Evolutionary conservation across 2,888 invertebrate genomes (phyloP), one percentile per base, ranked within the genome.

Genomic region (Itoplectis maculator): DNA sequence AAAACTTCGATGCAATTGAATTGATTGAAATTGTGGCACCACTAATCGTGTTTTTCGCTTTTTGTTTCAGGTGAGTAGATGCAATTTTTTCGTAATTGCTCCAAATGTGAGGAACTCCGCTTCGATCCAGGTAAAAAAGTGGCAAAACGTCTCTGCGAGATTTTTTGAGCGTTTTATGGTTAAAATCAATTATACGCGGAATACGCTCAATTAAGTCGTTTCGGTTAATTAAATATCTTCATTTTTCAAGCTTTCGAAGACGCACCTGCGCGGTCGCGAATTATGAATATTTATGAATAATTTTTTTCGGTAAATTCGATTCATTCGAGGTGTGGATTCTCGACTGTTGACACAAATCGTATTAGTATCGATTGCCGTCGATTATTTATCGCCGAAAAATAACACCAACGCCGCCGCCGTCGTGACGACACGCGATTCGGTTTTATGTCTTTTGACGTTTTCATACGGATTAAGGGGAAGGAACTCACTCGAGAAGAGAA

Each of bases 51-150:
- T 8, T 40, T 40, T 9, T 61, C n/a, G 8, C 8, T 40, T 61
- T 61, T 8, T 61, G 61, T 61, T 61, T 37, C 61, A 61, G 61
- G 61, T 61, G 61, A 61, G 61, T 61, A 61, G 61, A 37, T 37
- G 59, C 7, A 35, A 59, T 15, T 35, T 59, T 15, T 8, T n/a
- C 1, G 11, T 5, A 9, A 8, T n/a, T 61, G 1, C 37, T 13
- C 8, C 9, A 0, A 18, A 37, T 11, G 8, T 11, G 7, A 35
- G 29, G n/a, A 35, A 7, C 13, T 0, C n/a, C 0, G n/a, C 35
- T 59, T 6, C 29, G 59, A 59, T 35, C n/a, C 7, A 59, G 59
- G 35, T 35, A 59, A 59, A 59, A 29, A 0, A 35, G n/a, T 35
- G 0, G n/a, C n/a, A 5, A 37, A 7, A 59, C 35, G 4, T 56